Evolutionary conservation across 2,797 vertebrate species (phyloP).

Genomic region (Gymnocypris eckloni): DNA sequence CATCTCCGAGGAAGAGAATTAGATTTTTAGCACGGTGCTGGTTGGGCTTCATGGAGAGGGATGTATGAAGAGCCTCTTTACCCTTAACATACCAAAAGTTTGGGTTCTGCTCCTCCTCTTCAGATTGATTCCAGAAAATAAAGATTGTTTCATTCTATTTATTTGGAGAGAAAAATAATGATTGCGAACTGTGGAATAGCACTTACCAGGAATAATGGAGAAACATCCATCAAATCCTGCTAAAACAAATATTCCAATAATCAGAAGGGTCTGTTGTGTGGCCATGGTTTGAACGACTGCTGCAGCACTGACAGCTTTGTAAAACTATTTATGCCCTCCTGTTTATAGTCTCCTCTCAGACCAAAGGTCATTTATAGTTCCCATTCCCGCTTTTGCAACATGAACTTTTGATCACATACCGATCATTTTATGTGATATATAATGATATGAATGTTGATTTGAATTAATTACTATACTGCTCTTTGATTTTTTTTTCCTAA

Average conservation of each 20-base stretch:
- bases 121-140: background rate
- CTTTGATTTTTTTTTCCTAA: background rate
- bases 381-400: background rate
- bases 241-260: constrained; percentile 70
- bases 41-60: constrained; percentile 72
- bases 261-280: constrained; percentile 14
- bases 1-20: constrained; percentile 84
- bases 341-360: constrained; percentile 54
- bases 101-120: constrained; percentile 76
- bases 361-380: constrained; percentile 72
- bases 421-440: background rate
- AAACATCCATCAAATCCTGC: constrained; percentile 61
- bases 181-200: background rate
- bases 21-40: constrained; percentile 75
- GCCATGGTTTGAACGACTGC: constrained; percentile 65
- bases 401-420: constrained; percentile 18
- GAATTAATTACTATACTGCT: background rate
- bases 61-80: constrained; percentile 67
- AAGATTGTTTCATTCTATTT: background rate
- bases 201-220: constrained; percentile 68
- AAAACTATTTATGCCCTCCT: constrained; percentile 50
- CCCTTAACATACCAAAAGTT: constrained; percentile 81
- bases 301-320: background rate
- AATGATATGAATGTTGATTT: background rate
- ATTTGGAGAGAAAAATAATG: background rate